Base-by-base conservation (phyloP, 2,113 vertebrate genomes). In the Sebastes fasciatus region DNA sequence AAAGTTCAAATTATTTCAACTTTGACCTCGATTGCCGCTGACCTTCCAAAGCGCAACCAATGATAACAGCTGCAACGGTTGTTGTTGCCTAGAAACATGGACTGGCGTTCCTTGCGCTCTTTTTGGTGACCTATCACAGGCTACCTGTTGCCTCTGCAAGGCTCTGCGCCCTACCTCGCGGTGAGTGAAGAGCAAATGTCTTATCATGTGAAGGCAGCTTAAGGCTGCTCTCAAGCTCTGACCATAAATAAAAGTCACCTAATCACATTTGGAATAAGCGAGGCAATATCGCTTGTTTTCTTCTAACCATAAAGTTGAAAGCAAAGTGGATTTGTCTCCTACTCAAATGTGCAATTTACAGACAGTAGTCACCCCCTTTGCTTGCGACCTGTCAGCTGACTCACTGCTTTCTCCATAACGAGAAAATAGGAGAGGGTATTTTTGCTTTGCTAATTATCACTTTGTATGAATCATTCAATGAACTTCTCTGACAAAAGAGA, bases 401-500 rank as follows among this genome's bases (percentile, higher is more conserved):
- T 72, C 21, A 21, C 49, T 46, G 19, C 54, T 66, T 57, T 66
- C 16, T 54, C 14, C 4, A 57, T 61, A 16, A 79, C 67, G 40
- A 49, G 40, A 72, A 55, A 75, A 64, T n/a, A 26, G 14, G n/a
- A 65, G 19, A 43, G 45, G 17, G 21, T 77, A 60, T 54, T 73
- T 61, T 16, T 43, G 2, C 19, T 57, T 81, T 62, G 57, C 60
- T 88, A 80, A 88, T 79, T 52, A 21, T 51, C 12, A 49, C 9
- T 57, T 58, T n/a, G 54, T 78, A 66, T 75, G n/a, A 81, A 42
- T 89, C 21, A 66, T 61, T 82, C 0, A 74, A 34, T 40, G 4
- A 58, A 46, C 13, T 12, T 54, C 51, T 76, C 64, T 63, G 23
- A 78, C 14, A 55, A 62, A 84, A 68, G 43, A 8, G 6, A 48